phyloP scores from a whole-genome alignment of 2,888 invertebrate genomes.

The Drosophila mulleri region DNA sequence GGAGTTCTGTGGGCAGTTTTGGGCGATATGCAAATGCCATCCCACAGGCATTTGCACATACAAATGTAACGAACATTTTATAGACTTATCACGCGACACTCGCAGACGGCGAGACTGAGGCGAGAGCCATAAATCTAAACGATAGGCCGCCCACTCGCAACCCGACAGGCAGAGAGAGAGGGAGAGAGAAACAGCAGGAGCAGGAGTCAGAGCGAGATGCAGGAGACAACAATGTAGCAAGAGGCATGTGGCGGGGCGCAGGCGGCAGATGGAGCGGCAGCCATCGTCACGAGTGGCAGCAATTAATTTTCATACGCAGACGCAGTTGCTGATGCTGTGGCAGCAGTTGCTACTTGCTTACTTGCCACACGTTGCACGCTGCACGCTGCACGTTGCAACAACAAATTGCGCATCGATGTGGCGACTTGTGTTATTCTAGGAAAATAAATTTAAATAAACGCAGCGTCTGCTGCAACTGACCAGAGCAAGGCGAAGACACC shows the following conservation, averaged over 20 bases:
- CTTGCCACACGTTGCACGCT: conserved; percentile 37
- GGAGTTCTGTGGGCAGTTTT: conserved; percentile 15
- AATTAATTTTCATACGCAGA: conserved; percentile 80
- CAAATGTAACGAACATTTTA: conserved; percentile 72
- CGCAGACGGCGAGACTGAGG: conserved; percentile 26
- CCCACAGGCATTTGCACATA: conserved; percentile 78
- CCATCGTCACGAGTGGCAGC: conserved; percentile 79
- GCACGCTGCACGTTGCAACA: conserved; percentile 47
- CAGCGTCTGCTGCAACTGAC: conserved; percentile 34
- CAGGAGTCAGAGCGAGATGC: not conserved
- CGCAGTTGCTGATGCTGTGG: conserved; percentile 51
- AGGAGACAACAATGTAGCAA: not conserved
- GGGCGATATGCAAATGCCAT: conserved; percentile 73
- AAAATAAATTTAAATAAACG: conserved; percentile 81
- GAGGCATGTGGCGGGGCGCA: conserved; percentile 6
- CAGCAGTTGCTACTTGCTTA: conserved; percentile 32
- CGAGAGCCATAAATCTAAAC: conserved; percentile 71
- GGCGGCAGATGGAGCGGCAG: conserved; percentile 31
- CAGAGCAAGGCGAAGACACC: not conserved
- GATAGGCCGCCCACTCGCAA: conserved; percentile 75
- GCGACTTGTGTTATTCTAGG: conserved; percentile 79
- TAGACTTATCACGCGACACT: conserved; percentile 79
- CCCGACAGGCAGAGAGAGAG: not conserved
- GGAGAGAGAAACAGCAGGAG: not conserved
- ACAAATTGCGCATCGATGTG: conserved; percentile 80